Base-by-base conservation (phyloP, 1,140 invertebrate genomes). In the Psilanteris sp. region DNA sequence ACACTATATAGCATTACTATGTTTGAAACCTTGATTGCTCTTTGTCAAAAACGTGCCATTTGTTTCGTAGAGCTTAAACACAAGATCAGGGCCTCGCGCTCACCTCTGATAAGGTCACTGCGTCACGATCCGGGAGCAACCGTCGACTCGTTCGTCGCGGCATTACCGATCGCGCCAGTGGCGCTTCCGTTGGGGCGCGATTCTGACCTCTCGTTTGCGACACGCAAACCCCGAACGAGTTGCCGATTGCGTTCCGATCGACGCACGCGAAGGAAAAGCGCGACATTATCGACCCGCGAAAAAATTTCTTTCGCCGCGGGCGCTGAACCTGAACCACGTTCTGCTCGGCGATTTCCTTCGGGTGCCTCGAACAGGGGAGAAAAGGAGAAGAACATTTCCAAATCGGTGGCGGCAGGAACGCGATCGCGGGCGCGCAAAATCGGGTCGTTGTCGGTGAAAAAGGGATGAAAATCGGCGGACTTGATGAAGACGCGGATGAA, bases 11-110 rank as follows among this genome's bases (percentile, higher is more conserved):
- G 36, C 27, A 8, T 20, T 32, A 34, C 31, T 43, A 54, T 18
- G 46, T 55, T 55, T n/a, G n/a, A n/a, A 13, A 43, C 54, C 61
- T 67, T 67, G 26, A 61, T 74, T 74, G 71, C 29, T 74, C 71
- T 74, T 74, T 74, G 71, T 67, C 71, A 57, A 43, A 74, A 74
- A 26, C 46, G 39, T 24, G 41, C 29, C 39, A 39, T n/a, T n/a
- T 13, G 15, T 41, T 31, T 26, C 24, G 15, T 41, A 50, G 44
- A 22, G 41, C 27, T 54, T 66, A n/a, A 37, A 61, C 8, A 27
- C 52, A 13, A 26, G 3, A 9, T 16, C 11, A 27, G 26, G 10
- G 16, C 22, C 13, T 22, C 16, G 10, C 16, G 15, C 44, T 32
- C 11, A 18, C 24, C 18, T 6, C 18, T 10, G 18, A 64, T 72